Conservation (phyloP, 2,113 vertebrate genomes). For the Campylorhamphus procurvoides region DNA sequence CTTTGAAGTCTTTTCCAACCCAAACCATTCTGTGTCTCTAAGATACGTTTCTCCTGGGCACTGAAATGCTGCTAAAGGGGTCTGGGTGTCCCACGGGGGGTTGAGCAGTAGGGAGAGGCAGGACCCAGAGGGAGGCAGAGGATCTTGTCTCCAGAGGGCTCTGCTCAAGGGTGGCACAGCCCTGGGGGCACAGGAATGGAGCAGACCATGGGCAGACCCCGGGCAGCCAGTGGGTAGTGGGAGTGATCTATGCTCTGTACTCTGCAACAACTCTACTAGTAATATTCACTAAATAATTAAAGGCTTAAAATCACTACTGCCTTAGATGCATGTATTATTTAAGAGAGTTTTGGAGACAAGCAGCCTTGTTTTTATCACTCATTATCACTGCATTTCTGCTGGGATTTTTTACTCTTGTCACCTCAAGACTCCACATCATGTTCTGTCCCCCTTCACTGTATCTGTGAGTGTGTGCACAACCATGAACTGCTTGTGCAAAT, state of each 20-base stretch:
- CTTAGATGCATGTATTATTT: constrained; percentile 27
- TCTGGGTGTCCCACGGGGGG: accelerated
- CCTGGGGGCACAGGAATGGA: accelerated
- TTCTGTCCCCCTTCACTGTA: not conserved
- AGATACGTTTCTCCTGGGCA: not conserved
- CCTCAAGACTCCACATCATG: not conserved
- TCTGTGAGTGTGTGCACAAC: accelerated
- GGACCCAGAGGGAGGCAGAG: not conserved
- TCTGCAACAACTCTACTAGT: not conserved
- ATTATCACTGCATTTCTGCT: not conserved
- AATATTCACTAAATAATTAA: constrained; percentile 52
- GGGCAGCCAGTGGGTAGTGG: not conserved
- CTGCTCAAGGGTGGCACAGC: not conserved
- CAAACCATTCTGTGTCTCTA: not conserved
- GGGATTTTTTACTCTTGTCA: not conserved
- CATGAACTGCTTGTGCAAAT: not conserved
- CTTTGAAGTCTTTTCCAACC: not conserved
- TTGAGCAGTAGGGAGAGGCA: too few relatives aligned
- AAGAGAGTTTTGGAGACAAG: not conserved
- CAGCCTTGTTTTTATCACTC: constrained; percentile 26
- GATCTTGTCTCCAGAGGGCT: not conserved
- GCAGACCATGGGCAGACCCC: not conserved
- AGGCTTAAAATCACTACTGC: constrained; percentile 45
- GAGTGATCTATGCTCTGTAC: not conserved
- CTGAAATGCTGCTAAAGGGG: accelerated